These are phyloP conservation scores for Rhynchotus rufescens DNA, from an alignment of 2,797 vertebrate genomes.

Conservation along the genomic window DNA sequence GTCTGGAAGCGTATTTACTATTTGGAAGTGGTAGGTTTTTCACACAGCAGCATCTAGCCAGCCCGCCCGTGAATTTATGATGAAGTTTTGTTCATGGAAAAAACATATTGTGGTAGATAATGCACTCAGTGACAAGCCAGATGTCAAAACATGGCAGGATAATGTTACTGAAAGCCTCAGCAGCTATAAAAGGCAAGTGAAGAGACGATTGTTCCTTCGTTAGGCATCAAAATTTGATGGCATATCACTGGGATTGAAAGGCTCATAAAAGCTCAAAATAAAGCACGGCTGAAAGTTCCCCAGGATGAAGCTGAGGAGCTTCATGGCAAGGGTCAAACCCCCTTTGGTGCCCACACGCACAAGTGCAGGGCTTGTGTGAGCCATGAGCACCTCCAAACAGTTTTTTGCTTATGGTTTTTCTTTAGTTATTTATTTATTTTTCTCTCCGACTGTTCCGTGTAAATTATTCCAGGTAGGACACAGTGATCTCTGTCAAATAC, in stretches of 20 bases:
- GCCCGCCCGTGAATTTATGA: conserved; percentile 25
- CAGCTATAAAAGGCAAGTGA: conserved; percentile 23
- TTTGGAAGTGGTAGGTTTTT: neutral
- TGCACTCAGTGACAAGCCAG: conserved; percentile 47
- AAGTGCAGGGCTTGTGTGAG: neutral
- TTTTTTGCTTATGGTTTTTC: neutral
- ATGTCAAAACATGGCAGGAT: conserved; percentile 66
- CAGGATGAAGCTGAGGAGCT: neutral
- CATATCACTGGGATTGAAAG: neutral
- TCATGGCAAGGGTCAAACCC: neutral
- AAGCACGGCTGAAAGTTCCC: neutral
- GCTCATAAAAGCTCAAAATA: neutral
- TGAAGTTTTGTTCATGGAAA: conserved; percentile 3
- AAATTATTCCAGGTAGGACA: neutral
- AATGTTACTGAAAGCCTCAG: conserved; percentile 53
- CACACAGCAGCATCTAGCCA: neutral
- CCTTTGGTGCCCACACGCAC: rapidly evolving
- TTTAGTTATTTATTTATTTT: neutral
- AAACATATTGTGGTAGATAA: conserved; percentile 50
- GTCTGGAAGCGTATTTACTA: neutral
- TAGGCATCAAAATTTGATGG: conserved; percentile 52
- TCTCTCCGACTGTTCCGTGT: rapidly evolving
- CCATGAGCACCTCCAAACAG: neutral
- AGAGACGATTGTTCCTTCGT: conserved; percentile 24
- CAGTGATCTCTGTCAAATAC: neutral